Percentiles rank a stretch among this genome's conserved stretches.
Conservation (phyloP, 2,888 invertebrate species). For the Ischnus inquisitorius region DNA sequence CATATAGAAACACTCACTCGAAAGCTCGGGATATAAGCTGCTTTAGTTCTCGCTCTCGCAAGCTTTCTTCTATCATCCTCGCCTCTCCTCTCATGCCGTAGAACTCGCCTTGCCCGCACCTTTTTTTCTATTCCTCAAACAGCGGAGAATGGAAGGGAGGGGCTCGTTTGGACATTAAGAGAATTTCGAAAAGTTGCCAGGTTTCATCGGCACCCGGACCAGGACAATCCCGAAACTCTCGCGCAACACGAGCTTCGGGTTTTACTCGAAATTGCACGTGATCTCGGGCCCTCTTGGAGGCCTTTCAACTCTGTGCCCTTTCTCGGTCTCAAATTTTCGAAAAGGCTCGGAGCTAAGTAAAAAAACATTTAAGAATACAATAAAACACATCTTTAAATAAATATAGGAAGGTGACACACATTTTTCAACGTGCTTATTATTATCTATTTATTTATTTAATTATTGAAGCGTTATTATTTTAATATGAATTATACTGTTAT, state of each 20-base stretch:
- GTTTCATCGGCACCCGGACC: slow-evolving; percentile 19
- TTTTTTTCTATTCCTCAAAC: not conserved
- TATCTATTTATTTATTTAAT: no score
- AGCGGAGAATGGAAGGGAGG: not conserved
- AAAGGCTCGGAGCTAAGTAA: not conserved
- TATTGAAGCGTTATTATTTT: no score
- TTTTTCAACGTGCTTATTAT: no score
- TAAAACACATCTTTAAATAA: no score
- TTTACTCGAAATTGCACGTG: not conserved
- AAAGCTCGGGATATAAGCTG: not conserved
- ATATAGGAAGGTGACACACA: no score
- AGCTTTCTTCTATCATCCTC: not conserved
- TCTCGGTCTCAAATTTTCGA: not conserved
- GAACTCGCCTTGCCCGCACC: not conserved
- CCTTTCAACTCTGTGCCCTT: not conserved
- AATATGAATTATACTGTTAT: no score
- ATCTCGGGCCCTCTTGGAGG: not conserved
- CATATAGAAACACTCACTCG: not conserved
- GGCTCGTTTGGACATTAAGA: slow-evolving; percentile 32
- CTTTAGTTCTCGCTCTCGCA: not conserved
- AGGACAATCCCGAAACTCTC: not conserved
- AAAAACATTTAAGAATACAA: not conserved
- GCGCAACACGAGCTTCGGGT: not conserved
- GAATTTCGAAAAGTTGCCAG: slow-evolving; percentile 32
- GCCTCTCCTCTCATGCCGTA: not conserved